These are phyloP conservation scores for Drosophila ficusphila DNA, from an alignment of 1,140 invertebrate genomes.

Conservation along the genomic window DNA sequence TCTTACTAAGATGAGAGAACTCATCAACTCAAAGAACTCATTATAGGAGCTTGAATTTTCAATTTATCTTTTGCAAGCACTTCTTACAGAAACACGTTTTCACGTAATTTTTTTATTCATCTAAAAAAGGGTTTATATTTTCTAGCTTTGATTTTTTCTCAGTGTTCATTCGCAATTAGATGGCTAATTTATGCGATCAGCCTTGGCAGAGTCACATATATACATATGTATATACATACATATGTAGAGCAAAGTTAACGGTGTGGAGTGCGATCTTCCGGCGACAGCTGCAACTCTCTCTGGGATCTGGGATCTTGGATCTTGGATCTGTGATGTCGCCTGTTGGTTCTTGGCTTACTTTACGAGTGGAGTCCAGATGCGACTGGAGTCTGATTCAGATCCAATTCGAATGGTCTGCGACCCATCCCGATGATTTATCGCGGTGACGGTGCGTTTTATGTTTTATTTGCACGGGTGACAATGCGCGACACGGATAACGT, in stretches of 20 bases:
- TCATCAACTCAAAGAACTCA: too few relatives aligned
- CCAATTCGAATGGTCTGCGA: constrained; percentile 3
- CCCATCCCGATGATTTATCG: constrained; percentile 70
- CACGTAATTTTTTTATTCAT: too few relatives aligned
- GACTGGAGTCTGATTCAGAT: too few relatives aligned
- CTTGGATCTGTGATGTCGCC: not conserved
- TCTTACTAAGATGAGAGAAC: too few relatives aligned
- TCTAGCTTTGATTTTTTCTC: not conserved
- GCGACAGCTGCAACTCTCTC: constrained; percentile 36
- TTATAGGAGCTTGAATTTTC: too few relatives aligned
- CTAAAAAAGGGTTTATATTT: not conserved
- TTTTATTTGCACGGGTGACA: constrained; percentile 74
- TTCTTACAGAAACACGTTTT: too few relatives aligned
- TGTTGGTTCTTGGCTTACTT: constrained; percentile 9
- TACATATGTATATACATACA: too few relatives aligned
- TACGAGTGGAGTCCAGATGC: constrained; percentile 7
- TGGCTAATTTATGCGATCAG: constrained; percentile 76
- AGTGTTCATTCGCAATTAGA: constrained; percentile 58
- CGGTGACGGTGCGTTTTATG: constrained; percentile 72
- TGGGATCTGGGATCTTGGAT: constrained; percentile 5
- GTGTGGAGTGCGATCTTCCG: constrained; percentile 37
- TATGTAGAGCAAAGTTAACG: constrained; percentile 9
- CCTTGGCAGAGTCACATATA: constrained; percentile 15
- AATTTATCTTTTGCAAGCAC: too few relatives aligned
- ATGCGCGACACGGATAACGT: constrained; percentile 52